phyloP scores from a whole-genome alignment of 2,888 invertebrate genomes.

The Melieria crassipennis region DNA sequence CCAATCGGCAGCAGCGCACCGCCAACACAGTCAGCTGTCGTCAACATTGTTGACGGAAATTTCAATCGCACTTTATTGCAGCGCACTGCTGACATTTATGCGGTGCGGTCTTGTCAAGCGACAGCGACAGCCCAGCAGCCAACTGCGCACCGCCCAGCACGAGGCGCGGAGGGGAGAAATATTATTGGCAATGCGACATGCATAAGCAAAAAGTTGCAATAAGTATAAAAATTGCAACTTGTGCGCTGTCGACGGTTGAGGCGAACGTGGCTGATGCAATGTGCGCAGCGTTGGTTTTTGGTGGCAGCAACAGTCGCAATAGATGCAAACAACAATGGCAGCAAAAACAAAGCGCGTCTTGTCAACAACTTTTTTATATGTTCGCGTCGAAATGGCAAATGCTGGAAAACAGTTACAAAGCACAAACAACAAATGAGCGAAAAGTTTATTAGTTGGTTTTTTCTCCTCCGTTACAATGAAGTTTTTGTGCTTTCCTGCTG shows the following conservation, averaged over 20 bases:
- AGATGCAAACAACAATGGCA: conserved; percentile 1
- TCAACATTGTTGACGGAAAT: conserved; percentile 24
- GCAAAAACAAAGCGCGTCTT: neutral
- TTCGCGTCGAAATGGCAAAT: conserved; percentile 22
- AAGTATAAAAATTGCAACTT: conserved; percentile 48
- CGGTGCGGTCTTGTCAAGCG: conserved; percentile 13
- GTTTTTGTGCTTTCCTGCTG: conserved; percentile 43
- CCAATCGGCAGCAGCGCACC: neutral
- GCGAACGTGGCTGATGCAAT: conserved; percentile 4
- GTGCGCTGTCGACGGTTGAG: conserved; percentile 15
- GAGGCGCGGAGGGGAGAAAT: conserved; percentile 38
- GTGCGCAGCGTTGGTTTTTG: too few species aligned
- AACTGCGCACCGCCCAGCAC: too few species aligned
- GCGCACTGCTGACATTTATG: conserved; percentile 25
- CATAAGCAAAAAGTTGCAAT: conserved; percentile 49
- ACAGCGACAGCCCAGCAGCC: neutral
- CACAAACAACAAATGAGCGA: conserved; percentile 49
- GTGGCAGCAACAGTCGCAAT: conserved; percentile 23
- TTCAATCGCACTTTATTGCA: conserved; percentile 27
- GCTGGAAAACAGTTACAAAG: conserved; percentile 17
- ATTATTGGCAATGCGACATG: conserved; percentile 56
- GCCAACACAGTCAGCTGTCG: neutral
- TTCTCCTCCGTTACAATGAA: conserved; percentile 29
- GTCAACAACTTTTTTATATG: conserved; percentile 5
- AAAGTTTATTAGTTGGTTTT: conserved; percentile 7